phyloP scores from a whole-genome alignment of 2,797 vertebrate genomes.

The Sitta carolinensis region DNA sequence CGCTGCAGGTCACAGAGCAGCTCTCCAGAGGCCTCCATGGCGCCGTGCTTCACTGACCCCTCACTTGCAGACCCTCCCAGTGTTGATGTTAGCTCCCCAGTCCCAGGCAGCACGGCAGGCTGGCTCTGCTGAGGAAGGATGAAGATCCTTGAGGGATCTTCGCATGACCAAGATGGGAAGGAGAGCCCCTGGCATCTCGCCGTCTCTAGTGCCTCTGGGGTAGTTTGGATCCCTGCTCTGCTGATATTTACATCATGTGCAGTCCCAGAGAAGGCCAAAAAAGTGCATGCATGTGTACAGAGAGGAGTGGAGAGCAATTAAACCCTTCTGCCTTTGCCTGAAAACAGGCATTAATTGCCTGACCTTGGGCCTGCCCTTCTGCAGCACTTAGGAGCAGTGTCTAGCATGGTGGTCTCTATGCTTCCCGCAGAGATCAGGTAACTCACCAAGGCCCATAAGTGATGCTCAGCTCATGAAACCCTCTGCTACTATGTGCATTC shows the following conservation, averaged over 20 bases:
- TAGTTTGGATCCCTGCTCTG: background rate
- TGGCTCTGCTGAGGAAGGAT: background rate
- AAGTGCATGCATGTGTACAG: background rate
- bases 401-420: rapidly evolving
- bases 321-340: background rate
- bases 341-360: background rate
- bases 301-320: background rate
- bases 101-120: rapidly evolving
- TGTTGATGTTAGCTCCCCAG: background rate
- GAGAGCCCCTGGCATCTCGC: rapidly evolving
- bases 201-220: background rate
- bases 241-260: background rate
- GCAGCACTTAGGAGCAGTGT: background rate
- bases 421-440: background rate
- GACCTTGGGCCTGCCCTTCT: background rate
- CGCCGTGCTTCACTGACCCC: background rate
- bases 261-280: background rate
- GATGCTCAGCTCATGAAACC: background rate
- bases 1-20: background rate
- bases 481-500: background rate
- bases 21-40: background rate
- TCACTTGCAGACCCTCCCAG: background rate
- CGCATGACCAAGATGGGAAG: background rate
- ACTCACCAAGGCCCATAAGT: background rate
- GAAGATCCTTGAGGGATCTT: background rate